These are phyloP conservation scores for Thamnophis sirtalis DNA, from an alignment of 2,113 vertebrate genomes.

Conservation along the genomic window DNA sequence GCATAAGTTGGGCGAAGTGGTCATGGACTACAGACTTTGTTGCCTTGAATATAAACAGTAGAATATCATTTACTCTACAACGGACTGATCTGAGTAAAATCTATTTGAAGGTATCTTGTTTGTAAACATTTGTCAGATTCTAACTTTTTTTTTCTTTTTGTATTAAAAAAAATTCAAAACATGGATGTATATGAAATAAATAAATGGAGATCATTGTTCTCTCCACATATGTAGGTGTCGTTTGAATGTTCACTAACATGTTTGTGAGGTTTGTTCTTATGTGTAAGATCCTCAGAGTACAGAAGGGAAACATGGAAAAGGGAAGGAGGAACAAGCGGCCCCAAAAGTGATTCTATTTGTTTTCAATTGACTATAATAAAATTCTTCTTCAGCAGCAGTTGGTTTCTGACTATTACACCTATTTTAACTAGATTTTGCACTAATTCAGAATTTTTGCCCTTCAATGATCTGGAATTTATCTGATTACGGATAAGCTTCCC, in stretches of 20 bases:
- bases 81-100: slow-evolving; percentile 80
- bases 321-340: slow-evolving; percentile 4
- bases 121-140: slow-evolving; percentile 92
- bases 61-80: slow-evolving; percentile 76
- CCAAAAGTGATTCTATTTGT: neutral
- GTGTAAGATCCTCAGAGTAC: neutral
- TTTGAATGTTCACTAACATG: slow-evolving; percentile 65
- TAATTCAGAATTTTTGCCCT: slow-evolving; percentile 57
- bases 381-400: slow-evolving; percentile 8
- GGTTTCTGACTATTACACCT: slow-evolving; percentile 45
- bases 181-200: slow-evolving; percentile 86
- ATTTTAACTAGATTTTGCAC: slow-evolving; percentile 62
- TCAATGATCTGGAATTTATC: slow-evolving; percentile 51
- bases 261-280: slow-evolving; percentile 47
- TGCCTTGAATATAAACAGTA: slow-evolving; percentile 73
- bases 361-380: slow-evolving; percentile 14
- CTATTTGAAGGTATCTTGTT: slow-evolving; percentile 93
- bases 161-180: slow-evolving; percentile 84
- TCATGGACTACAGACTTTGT: slow-evolving; percentile 73
- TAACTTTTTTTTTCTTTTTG: slow-evolving; percentile 83
- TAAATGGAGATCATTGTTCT: slow-evolving; percentile 81
- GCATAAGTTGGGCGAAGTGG: slow-evolving; percentile 67
- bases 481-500: slow-evolving; percentile 51
- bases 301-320: slow-evolving; percentile 30
- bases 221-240: slow-evolving; percentile 73